Conservation (phyloP, 2,888 invertebrate species). For the Harpagoxenus sublaevis region DNA sequence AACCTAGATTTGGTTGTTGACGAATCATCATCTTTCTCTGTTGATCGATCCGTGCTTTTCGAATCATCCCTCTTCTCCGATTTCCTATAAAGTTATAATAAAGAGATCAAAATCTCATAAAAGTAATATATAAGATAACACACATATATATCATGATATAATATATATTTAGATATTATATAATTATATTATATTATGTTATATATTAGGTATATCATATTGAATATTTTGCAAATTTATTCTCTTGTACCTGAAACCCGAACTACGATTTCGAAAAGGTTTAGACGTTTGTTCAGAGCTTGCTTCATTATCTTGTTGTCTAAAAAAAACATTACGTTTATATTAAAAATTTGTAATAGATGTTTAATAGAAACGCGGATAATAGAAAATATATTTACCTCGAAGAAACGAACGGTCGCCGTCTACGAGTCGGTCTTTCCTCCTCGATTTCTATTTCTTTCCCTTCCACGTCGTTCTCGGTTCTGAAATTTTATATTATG, state of each 20-base stretch:
- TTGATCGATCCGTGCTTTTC: slow-evolving; percentile 25
- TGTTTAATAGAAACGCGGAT: background rate
- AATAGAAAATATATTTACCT: slow-evolving; percentile 63
- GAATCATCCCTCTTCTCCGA: slow-evolving; percentile 6
- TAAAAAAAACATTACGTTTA: slow-evolving; percentile 17
- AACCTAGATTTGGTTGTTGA: slow-evolving; percentile 81
- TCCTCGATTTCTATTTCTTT: slow-evolving; percentile 70
- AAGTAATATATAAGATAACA: background rate
- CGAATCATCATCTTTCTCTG: slow-evolving; percentile 60
- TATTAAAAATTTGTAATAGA: background rate
- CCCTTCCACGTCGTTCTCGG: slow-evolving; percentile 77
- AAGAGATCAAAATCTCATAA: background rate
- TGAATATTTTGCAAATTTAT: background rate
- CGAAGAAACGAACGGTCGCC: slow-evolving; percentile 62
- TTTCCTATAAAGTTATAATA: slow-evolving; percentile 35
- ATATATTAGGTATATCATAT: background rate
- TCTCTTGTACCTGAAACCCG: slow-evolving; percentile 24
- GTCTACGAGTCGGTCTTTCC: slow-evolving; percentile 63
- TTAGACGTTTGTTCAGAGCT: slow-evolving; percentile 41
- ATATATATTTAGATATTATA: background rate
- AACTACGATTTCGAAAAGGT: slow-evolving; percentile 25
- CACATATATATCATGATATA: background rate
- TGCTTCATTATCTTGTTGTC: slow-evolving; percentile 57
- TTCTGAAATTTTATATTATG: slow-evolving; percentile 57
- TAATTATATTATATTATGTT: background rate